Evolutionary conservation across 2,888 invertebrate species (phyloP).

Genomic region (Dolichopus griseipennis): DNA sequence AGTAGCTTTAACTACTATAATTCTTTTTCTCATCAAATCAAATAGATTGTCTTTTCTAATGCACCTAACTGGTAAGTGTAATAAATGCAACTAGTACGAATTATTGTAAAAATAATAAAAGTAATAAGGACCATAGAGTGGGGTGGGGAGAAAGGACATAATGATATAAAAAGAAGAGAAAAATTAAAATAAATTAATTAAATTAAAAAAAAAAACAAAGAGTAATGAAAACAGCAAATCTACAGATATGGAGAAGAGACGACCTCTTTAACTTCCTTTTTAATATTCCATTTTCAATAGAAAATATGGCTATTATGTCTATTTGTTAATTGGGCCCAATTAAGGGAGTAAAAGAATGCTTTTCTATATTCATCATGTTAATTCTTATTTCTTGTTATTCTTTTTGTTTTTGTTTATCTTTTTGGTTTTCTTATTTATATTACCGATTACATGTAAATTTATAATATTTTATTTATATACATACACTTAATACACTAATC

Average conservation of each 20-base stretch:
- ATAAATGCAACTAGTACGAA: not conserved
- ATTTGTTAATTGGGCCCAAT: constrained; percentile 27
- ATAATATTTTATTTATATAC: no score
- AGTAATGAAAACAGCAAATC: no score
- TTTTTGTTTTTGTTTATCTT: constrained; percentile 18
- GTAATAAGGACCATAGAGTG: no score
- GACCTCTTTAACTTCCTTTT: constrained; percentile 7
- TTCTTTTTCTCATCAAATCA: no score
- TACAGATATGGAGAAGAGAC: not conserved
- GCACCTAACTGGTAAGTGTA: no score
- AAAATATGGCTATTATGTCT: constrained; percentile 21
- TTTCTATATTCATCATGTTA: constrained; percentile 22
- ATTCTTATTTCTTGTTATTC: constrained; percentile 14
- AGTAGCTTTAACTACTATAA: no score
- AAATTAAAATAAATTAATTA: no score
- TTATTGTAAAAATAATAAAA: not conserved
- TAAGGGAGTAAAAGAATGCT: constrained; percentile 26
- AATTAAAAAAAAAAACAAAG: no score
- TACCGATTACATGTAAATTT: constrained; percentile 20
- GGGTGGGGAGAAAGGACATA: no score
- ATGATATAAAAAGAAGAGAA: no score
- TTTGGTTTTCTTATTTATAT: constrained; percentile 17
- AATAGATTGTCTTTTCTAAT: no score
- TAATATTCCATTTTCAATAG: constrained; percentile 11
- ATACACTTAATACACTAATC: no score